Base-by-base conservation (phyloP, 2,797 vertebrate genomes). In the Pipistrellus pipistrellus region DNA sequence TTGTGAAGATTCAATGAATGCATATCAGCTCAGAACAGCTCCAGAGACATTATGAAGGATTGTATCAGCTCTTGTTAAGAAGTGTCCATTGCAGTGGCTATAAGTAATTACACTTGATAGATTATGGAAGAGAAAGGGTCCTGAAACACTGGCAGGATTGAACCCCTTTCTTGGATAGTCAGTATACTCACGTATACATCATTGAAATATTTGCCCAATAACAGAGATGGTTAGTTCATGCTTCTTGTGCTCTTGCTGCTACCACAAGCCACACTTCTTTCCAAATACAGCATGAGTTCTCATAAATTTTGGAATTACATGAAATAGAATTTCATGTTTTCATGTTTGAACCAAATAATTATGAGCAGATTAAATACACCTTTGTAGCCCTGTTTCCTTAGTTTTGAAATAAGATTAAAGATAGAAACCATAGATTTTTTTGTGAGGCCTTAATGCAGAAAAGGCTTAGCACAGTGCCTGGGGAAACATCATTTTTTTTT, bases 341-440 rank as follows among this genome's bases (percentile, higher is more conserved):
- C 1, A 11, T 59, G 1, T 41, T 92, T 15, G 32, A 30, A 68
- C 21, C 30, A 88, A 77, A 83, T 23, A 27, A 30, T 77, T 27
- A 13, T 44, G 30, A 85, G 23, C 6, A 78, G n/a, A 71, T 85
- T 25, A 82, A 20, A 4, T 62, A 69, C 11, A 73, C 2, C 44
- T 89, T 64, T 35, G 20, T n/a, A 87, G 12, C 7, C 38, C 12
- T 53, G 4, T 83, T 78, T 77, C 11, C 30, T 71, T 84, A 17
- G 66, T 51, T 88, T 91, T 48, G 18, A 83, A 89, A 84, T 92
- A 14, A 68, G 4, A 66, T 25, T 66, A 35, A 72, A 93, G 78
- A 13, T 7, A 75, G 30, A 85, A 68, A 12, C 21, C 3, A n/a
- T n/a, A 27, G 6, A 9, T 38, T 9, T 14, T 23, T 48, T 17